Conservation (phyloP, 2,113 vertebrate genomes). For the human (Homo sapiens) region DNA sequence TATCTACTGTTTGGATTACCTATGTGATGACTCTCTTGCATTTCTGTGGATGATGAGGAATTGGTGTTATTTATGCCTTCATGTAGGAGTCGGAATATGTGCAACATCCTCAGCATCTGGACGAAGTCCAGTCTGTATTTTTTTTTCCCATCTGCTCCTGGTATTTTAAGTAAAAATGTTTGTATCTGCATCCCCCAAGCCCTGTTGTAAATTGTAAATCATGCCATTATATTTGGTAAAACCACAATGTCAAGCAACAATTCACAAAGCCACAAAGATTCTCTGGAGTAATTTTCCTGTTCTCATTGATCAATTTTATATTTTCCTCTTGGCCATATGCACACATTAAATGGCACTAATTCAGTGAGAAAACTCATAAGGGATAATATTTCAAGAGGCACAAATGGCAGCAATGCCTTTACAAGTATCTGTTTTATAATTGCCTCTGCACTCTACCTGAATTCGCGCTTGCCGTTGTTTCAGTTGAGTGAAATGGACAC, state of each 20-base stretch:
- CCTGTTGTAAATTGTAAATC: constrained; percentile 61
- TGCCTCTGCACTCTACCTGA: constrained; percentile 27
- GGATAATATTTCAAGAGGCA: constrained; percentile 35
- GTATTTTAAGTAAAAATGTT: constrained; percentile 75
- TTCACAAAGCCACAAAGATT: constrained; percentile 59
- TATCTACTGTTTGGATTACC: neutral
- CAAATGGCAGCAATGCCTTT: constrained; percentile 34
- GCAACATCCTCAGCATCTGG: constrained; percentile 65
- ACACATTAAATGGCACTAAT: constrained; percentile 66
- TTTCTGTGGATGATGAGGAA: neutral
- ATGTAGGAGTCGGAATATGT: constrained; percentile 16
- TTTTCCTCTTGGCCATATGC: constrained; percentile 57
- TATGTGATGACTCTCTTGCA: neutral
- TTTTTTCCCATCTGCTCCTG: constrained; percentile 66
- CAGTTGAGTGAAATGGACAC: neutral
- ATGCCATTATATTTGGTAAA: constrained; percentile 64
- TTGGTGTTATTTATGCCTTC: constrained; percentile 43
- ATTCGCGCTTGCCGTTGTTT: neutral
- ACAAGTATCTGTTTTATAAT: constrained; percentile 54
- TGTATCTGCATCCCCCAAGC: constrained; percentile 61
- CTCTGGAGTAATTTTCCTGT: constrained; percentile 63
- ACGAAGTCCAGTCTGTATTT: constrained; percentile 55
- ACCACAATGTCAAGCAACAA: constrained; percentile 55
- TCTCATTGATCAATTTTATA: constrained; percentile 69
- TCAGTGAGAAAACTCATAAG: constrained; percentile 57